These are phyloP conservation scores for Xenopus laevis DNA, from an alignment of 2,113 vertebrate genomes.

Conservation along the genomic window DNA sequence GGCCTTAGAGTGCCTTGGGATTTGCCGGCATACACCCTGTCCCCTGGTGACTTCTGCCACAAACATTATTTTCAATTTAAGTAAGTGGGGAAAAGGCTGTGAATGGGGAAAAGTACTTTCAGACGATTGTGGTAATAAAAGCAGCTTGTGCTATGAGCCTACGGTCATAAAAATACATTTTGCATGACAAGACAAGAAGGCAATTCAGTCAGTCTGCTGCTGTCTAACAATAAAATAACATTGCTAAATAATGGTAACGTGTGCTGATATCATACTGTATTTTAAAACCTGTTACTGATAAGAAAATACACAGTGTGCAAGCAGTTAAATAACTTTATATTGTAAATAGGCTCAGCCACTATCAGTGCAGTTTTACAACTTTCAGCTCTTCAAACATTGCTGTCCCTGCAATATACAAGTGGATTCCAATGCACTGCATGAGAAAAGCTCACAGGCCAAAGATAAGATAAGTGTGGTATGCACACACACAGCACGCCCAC, in stretches of 20 bases:
- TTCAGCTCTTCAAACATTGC: constrained; percentile 28
- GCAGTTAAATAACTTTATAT: constrained; percentile 1
- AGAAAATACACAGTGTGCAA: background rate
- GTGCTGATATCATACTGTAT: background rate
- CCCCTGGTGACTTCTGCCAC: too few species aligned
- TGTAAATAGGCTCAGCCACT: background rate
- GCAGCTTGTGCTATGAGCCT: too few species aligned
- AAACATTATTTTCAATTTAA: too few species aligned
- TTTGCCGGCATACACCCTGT: too few species aligned
- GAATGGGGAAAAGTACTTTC: too few species aligned
- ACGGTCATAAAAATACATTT: too few species aligned
- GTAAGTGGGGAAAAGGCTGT: too few species aligned
- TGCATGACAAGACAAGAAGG: too few species aligned
- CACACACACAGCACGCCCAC: background rate
- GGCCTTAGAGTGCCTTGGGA: too few species aligned
- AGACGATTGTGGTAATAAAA: too few species aligned
- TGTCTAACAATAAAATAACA: too few species aligned
- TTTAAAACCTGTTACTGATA: background rate
- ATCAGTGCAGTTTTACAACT: constrained; percentile 34
- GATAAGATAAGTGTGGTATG: constrained; percentile 42
- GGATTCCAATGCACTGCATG: constrained; percentile 34
- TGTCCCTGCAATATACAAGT: constrained; percentile 37
- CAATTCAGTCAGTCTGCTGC: too few species aligned
- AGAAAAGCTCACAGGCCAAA: constrained; percentile 20
- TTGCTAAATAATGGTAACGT: background rate